A percentile compares a stretch with the other conserved stretches of the same genome.
phyloP scores from a whole-genome alignment of 2,888 invertebrate species.

The Parnassius smintheus region DNA sequence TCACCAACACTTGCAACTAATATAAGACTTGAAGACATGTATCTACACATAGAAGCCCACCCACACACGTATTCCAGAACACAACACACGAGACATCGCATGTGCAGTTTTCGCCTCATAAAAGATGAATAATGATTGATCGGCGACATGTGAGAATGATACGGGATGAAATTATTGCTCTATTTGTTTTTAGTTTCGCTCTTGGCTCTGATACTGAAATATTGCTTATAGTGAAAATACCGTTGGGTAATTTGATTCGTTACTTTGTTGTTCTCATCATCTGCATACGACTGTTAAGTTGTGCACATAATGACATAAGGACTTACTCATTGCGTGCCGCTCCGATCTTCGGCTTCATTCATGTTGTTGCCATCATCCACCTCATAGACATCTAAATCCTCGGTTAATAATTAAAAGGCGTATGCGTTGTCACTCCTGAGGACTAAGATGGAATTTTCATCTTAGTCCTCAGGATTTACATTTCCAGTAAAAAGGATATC shows the following conservation, averaged over 20 bases:
- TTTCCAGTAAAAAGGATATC: too few species aligned
- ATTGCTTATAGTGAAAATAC: neutral
- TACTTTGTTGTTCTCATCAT: neutral
- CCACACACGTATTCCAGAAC: slow-evolving; percentile 6
- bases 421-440: too few species aligned
- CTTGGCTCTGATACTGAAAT: slow-evolving; percentile 6
- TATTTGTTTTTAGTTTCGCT: slow-evolving; percentile 19
- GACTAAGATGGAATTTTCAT: too few species aligned
- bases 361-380: too few species aligned
- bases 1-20: slow-evolving; percentile 8
- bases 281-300: too few species aligned
- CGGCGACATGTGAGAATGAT: slow-evolving; percentile 25
- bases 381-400: too few species aligned
- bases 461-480: too few species aligned
- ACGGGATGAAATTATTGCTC: slow-evolving; percentile 18
- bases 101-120: slow-evolving; percentile 23
- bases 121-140: slow-evolving; percentile 28
- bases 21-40: neutral
- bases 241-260: neutral
- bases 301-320: too few species aligned
- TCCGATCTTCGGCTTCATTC: too few species aligned
- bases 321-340: too few species aligned
- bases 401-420: too few species aligned
- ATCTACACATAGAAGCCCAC: slow-evolving; percentile 8
- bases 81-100: slow-evolving; percentile 20